Conservation (phyloP, 1,140 invertebrate genomes). For the Alviniconcha marisindica region DNA sequence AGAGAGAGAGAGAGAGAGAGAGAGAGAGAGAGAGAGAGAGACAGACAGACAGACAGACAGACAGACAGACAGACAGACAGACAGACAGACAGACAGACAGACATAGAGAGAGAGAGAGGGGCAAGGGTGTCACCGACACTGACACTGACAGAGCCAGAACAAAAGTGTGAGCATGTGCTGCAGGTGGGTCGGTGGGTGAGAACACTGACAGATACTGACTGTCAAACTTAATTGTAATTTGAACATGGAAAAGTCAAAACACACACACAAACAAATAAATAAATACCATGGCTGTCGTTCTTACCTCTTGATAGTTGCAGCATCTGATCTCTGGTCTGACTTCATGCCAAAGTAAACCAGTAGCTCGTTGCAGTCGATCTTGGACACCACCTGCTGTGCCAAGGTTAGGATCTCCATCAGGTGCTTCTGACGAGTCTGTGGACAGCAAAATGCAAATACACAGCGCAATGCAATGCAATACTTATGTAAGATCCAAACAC, state of each 20-base stretch:
- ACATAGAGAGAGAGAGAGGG: too few species aligned
- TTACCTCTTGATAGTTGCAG: slow-evolving; percentile 86
- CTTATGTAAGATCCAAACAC: too few species aligned
- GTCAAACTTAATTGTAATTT: too few species aligned
- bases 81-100: not conserved
- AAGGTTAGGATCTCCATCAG: slow-evolving; percentile 77
- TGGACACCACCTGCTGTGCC: slow-evolving; percentile 82
- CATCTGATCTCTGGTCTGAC: slow-evolving; percentile 85
- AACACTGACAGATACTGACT: too few species aligned
- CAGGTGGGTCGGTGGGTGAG: too few species aligned
- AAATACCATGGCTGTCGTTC: slow-evolving; percentile 42
- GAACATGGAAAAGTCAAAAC: too few species aligned
- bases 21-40: not conserved
- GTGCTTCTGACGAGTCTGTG: slow-evolving; percentile 63
- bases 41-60: not conserved
- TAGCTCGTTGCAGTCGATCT: slow-evolving; percentile 85
- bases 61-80: not conserved
- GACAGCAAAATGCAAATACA: too few species aligned
- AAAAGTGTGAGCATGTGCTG: too few species aligned
- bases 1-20: not conserved
- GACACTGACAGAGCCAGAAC: too few species aligned
- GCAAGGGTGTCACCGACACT: too few species aligned
- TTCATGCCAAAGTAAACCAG: slow-evolving; percentile 88
- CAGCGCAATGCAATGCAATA: too few species aligned
- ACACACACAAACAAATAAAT: too few species aligned